Base-by-base conservation (phyloP, 2,888 invertebrate species). In the Drosophila mimica region DNA sequence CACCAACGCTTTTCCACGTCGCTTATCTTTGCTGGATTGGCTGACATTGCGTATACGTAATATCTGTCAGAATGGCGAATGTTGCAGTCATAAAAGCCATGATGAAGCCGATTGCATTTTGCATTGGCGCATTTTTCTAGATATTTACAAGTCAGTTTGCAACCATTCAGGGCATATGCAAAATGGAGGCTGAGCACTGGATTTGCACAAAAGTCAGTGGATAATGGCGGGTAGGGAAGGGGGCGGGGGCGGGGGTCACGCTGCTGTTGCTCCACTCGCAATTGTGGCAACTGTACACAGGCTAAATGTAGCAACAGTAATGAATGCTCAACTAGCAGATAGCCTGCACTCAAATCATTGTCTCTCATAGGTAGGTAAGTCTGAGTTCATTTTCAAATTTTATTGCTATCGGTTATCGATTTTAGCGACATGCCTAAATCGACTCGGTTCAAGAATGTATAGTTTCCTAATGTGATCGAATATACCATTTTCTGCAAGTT, bases 1-100 rank as follows among this genome's bases (percentile, higher is more conserved):
- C 17, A 17, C 2, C 20, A 20, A 25, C 30, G 13, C 33, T 43
- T 7, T n/a, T 28, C n/a, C 20, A 11, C 17, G 20, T 20, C 49
- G 38, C 30, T 43, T 64, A 46, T 54, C 38, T 20, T 13, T 34
- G 48, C 46, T 54, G 4, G 25, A 43, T 31, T 20, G 54, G 31
- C 48, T 28, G 11, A 34, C 38, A 28, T 58, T 68, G 46, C 78
- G 67, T 68, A 69, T 79, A 57, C 69, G 54, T 30, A 52, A 66
- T 53, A 63, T 57, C 70, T 74, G 66, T 46, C 68, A 69, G 62
- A 65, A 62, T 58, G 15, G 38, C 13, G 13, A 56, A 6, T 7
- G 28, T 11, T 31, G 4, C 4, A 46, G 34, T 20, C 15, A 36
- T 40, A 15, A 51, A 15, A n/a, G 28, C 38, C 33, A 52, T 57